These are phyloP conservation scores for Smutsia temminckii DNA, from an alignment of 2,797 vertebrate genomes.

Conservation along the genomic window DNA sequence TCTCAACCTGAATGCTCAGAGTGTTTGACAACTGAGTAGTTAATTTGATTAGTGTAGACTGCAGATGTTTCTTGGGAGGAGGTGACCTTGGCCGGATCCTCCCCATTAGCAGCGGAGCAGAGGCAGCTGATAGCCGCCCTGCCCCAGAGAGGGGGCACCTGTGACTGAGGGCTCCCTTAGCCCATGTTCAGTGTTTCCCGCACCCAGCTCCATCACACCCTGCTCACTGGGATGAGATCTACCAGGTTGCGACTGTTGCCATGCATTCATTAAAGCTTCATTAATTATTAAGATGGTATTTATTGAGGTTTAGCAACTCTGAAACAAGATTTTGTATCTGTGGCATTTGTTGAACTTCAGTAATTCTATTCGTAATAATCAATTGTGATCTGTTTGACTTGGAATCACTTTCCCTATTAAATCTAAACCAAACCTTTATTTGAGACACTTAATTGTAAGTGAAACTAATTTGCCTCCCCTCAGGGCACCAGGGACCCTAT, in stretches of 20 bases:
- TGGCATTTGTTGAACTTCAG: slow-evolving; percentile 75
- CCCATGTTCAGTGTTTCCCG: not conserved
- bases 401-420: slow-evolving; percentile 84
- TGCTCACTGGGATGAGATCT: slow-evolving; percentile 16
- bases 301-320: slow-evolving; percentile 79
- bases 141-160: not conserved
- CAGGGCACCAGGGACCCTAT: slow-evolving; percentile 34
- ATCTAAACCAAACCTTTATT: slow-evolving; percentile 81
- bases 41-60: not conserved
- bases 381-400: slow-evolving; percentile 85
- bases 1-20: not conserved
- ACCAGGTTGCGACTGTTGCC: slow-evolving; percentile 66
- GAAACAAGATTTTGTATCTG: slow-evolving; percentile 44
- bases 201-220: not conserved
- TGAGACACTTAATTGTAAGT: slow-evolving; percentile 80
- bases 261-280: slow-evolving; percentile 79
- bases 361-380: slow-evolving; percentile 84
- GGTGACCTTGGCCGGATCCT: not conserved
- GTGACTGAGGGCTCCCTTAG: rapidly evolving
- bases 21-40: not conserved
- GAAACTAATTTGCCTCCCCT: slow-evolving; percentile 70
- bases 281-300: slow-evolving; percentile 85
- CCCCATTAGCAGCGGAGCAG: not conserved
- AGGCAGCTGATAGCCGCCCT: not conserved
- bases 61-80: not conserved